A percentile compares a stretch with the other conserved stretches of the same genome.
These are phyloP conservation scores for Matsumyia berberina DNA, from an alignment of 2,888 invertebrate genomes.

Conservation along the genomic window DNA sequence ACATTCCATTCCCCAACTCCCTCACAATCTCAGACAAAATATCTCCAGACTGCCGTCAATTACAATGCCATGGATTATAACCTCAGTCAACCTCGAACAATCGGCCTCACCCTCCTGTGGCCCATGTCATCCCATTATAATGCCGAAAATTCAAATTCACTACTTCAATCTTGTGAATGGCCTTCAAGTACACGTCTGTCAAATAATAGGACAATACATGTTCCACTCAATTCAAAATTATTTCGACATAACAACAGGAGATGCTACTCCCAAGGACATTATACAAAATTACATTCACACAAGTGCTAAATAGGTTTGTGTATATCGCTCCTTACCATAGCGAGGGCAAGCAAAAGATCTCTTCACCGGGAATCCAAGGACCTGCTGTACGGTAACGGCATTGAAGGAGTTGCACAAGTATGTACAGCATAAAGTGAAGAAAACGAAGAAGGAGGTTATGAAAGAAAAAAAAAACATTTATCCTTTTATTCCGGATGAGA, in stretches of 20 bases:
- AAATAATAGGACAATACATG: constrained; percentile 70
- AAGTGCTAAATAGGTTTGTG: background rate
- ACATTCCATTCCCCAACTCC: background rate
- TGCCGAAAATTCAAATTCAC: constrained; percentile 61
- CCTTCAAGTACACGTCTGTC: constrained; percentile 72
- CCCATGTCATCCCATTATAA: constrained; percentile 36
- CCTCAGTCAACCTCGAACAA: constrained; percentile 3
- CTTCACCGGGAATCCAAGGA: constrained; percentile 24
- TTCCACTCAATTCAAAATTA: constrained; percentile 75
- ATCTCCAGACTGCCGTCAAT: constrained; percentile 13
- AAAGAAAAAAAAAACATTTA: constrained; percentile 49
- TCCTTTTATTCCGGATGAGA: constrained; percentile 70
- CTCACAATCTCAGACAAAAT: constrained; percentile 17
- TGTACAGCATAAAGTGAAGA: constrained; percentile 30
- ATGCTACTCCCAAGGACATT: constrained; percentile 57
- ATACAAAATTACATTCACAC: constrained; percentile 51
- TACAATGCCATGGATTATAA: constrained; percentile 26
- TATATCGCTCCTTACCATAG: background rate
- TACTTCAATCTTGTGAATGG: constrained; percentile 63
- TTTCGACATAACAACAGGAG: constrained; percentile 62
- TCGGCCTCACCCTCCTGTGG: background rate
- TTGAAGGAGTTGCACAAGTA: constrained; percentile 21
- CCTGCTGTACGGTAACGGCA: background rate
- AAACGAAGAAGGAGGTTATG: constrained; percentile 3
- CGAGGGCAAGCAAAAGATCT: background rate